Evolutionary conservation across 2,113 vertebrate genomes (phyloP).

Genomic region (Xiphophorus couchianus): DNA sequence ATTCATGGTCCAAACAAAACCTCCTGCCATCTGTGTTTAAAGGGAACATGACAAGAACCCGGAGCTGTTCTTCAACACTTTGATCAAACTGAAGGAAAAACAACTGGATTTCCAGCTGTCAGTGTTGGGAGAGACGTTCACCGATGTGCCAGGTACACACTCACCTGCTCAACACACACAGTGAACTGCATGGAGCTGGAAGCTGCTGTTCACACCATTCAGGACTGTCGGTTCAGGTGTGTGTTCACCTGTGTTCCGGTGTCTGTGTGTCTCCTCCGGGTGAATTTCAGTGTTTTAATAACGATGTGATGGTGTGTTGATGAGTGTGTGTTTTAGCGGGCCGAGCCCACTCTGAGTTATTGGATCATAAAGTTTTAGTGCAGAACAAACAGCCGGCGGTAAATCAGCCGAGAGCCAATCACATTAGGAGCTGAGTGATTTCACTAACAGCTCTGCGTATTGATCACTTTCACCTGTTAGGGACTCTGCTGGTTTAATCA

Average conservation of each 20-base stretch:
- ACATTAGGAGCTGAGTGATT: constrained; percentile 76
- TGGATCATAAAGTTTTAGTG: constrained; percentile 71
- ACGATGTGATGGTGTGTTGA: constrained; percentile 68
- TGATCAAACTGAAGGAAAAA: constrained; percentile 87
- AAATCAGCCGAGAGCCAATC: constrained; percentile 77
- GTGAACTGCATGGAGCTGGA: background rate
- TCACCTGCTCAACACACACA: too few relatives aligned
- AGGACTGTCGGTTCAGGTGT: background rate
- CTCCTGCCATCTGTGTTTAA: constrained; percentile 34
- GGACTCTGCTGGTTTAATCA: background rate
- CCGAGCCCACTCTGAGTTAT: constrained; percentile 68
- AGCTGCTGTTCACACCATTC: background rate
- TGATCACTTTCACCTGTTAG: constrained; percentile 56
- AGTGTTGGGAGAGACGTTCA: constrained; percentile 92
- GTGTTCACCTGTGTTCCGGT: background rate
- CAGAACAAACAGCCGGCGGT: constrained; percentile 57
- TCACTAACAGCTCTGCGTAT: constrained; percentile 71
- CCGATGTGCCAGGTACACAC: constrained; percentile 88
- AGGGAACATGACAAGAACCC: constrained; percentile 99
- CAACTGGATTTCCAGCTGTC: constrained; percentile 86
- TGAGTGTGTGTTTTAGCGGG: constrained; percentile 64
- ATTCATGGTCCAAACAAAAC: background rate
- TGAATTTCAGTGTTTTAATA: constrained; percentile 60
- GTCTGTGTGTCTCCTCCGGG: background rate
- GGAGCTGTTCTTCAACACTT: constrained; percentile 89